Evolutionary conservation across 2,888 invertebrate genomes (phyloP).

Genomic region (Pandemis cinnamomeana): DNA sequence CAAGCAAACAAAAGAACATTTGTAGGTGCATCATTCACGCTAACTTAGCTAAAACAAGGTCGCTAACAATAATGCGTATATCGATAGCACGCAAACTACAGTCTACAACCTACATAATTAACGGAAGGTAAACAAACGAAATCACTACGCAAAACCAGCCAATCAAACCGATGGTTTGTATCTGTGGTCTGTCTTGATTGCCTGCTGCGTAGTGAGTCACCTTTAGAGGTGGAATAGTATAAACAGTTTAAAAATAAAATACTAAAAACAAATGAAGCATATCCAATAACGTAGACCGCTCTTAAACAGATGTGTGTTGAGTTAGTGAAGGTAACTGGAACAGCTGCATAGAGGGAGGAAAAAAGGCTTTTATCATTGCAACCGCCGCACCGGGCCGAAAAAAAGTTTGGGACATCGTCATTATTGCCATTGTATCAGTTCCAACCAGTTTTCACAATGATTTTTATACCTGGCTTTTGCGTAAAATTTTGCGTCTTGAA

Average conservation of each 20-base stretch:
- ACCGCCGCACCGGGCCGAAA: conserved; percentile 46
- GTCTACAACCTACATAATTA: neutral
- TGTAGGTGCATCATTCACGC: conserved; percentile 34
- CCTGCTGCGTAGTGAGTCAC: neutral
- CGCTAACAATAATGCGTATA: conserved; percentile 19
- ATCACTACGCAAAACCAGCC: neutral
- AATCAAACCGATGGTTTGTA: conserved; percentile 3
- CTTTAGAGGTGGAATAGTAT: conserved; percentile 8
- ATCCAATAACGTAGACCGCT: conserved; percentile 8
- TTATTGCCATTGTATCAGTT: conserved; percentile 51
- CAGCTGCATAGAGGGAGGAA: conserved; percentile 32
- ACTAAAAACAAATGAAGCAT: neutral
- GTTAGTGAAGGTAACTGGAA: conserved; percentile 21
- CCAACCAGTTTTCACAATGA: conserved; percentile 44
- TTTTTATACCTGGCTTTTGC: conserved; percentile 55
- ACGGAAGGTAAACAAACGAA: neutral
- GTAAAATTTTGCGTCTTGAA: conserved; percentile 28
- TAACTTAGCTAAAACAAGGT: conserved; percentile 37
- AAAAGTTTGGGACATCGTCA: conserved; percentile 50
- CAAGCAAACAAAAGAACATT: conserved; percentile 23
- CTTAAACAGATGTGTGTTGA: conserved; percentile 21
- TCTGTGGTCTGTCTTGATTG: conserved; percentile 11
- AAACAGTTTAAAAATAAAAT: conserved; percentile 1
- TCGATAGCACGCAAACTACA: conserved; percentile 14
- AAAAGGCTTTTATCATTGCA: conserved; percentile 35